A percentile compares a stretch with the other conserved stretches of the same genome.
Conservation (phyloP, 2,113 vertebrate genomes). For the Nibea albiflora region DNA sequence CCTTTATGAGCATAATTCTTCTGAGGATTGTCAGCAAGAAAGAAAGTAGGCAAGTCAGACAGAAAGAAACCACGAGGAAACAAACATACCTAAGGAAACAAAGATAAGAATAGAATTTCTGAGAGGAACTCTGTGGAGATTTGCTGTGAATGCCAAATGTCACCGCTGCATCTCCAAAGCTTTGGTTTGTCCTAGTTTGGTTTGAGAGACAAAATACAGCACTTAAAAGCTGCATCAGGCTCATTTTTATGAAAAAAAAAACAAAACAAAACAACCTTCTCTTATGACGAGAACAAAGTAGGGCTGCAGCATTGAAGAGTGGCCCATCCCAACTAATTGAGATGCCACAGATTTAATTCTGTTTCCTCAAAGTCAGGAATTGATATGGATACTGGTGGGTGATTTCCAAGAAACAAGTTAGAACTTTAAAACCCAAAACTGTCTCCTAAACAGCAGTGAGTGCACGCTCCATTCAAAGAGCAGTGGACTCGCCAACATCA, state of each 20-base stretch:
- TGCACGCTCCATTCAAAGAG: neutral
- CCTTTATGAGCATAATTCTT: neutral
- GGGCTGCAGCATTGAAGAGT: neutral
- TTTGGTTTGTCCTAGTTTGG: conserved; percentile 68
- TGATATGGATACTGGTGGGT: neutral
- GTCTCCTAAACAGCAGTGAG: neutral
- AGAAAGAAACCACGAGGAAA: conserved; percentile 27
- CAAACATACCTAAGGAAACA: conserved; percentile 60
- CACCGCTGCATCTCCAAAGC: conserved; percentile 64
- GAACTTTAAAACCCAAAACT: neutral
- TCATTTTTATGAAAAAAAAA: conserved; percentile 19
- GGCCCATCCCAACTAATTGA: neutral
- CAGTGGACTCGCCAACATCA: neutral
- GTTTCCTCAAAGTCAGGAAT: neutral
- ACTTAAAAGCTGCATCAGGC: conserved; percentile 38
- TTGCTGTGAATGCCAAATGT: conserved; percentile 74
- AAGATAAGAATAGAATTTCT: conserved; percentile 63
- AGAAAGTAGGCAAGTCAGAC: conserved; percentile 21
- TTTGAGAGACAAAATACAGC: conserved; percentile 59
- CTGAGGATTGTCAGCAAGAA: conserved; percentile 7
- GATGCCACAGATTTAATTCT: conserved; percentile 1
- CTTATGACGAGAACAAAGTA: conserved; percentile 7
- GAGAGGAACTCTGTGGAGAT: conserved; percentile 63
- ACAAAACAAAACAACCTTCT: neutral
- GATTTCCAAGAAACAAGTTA: neutral